Evolutionary conservation across 1,140 invertebrate genomes (phyloP).

Genomic region (Aethina tumida): DNA sequence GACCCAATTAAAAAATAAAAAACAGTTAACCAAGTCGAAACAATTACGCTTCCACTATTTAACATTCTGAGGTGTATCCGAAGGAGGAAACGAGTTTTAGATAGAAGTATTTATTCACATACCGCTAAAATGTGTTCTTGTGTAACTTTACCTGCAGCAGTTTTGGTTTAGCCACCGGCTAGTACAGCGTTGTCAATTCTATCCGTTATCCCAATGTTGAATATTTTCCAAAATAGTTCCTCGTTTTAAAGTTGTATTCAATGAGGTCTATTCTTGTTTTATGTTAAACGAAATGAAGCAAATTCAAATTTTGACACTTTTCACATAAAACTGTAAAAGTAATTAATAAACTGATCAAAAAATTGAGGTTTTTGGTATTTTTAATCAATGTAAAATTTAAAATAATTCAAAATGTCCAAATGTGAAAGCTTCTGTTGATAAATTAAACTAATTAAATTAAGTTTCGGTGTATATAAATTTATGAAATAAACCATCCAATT

Average conservation of each 20-base stretch:
- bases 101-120: slow-evolving; percentile 9
- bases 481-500: neutral
- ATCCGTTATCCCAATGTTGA: neutral
- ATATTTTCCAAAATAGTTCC: neutral
- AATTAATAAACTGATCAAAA: too few relatives aligned
- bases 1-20: too few relatives aligned
- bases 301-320: too few relatives aligned
- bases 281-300: too few relatives aligned
- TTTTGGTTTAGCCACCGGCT: slow-evolving; percentile 5
- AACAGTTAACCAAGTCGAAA: too few relatives aligned
- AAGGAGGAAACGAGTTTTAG: slow-evolving; percentile 15
- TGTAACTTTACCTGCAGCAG: slow-evolving; percentile 5
- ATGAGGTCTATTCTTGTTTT: neutral
- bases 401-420: too few relatives aligned
- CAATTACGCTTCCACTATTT: too few relatives aligned
- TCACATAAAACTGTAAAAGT: too few relatives aligned
- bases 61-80: slow-evolving; percentile 11
- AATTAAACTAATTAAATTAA: slow-evolving; percentile 2
- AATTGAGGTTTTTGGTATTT: too few relatives aligned
- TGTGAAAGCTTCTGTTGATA: slow-evolving; percentile 2
- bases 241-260: slow-evolving; percentile 5
- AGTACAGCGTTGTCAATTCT: neutral
- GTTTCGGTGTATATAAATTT: neutral
- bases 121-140: slow-evolving; percentile 3
- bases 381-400: too few relatives aligned